These are phyloP conservation scores for Pseudopodoces humilis DNA, from an alignment of 2,113 vertebrate species.

Conservation along the genomic window DNA sequence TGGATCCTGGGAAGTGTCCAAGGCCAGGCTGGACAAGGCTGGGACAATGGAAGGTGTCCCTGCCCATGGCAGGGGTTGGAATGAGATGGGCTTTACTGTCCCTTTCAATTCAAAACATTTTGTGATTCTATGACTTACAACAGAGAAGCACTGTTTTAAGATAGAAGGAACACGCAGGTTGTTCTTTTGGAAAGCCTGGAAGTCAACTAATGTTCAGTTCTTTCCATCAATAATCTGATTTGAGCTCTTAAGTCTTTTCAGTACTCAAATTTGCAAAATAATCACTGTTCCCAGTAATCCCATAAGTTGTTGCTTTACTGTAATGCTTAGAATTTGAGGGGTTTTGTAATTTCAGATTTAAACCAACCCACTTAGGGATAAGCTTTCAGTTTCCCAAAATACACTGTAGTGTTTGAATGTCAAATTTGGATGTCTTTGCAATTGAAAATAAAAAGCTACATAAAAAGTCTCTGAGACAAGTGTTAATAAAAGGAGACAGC, in stretches of 20 bases:
- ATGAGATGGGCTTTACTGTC: rapidly evolving
- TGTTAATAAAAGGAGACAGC: background rate
- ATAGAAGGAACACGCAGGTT: background rate
- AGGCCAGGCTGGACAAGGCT: background rate
- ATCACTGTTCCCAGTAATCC: background rate
- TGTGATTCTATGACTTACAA: background rate
- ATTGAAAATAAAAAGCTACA: background rate
- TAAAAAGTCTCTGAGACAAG: background rate
- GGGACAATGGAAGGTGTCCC: background rate
- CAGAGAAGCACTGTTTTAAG: background rate
- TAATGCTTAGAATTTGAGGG: background rate
- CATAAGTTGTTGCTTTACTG: background rate
- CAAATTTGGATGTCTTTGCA: background rate
- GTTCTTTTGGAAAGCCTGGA: background rate
- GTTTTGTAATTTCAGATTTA: background rate
- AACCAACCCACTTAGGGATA: background rate
- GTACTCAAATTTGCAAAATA: background rate
- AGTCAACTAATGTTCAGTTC: background rate
- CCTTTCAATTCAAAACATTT: background rate
- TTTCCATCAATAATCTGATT: background rate
- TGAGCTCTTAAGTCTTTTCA: background rate
- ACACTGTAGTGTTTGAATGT: background rate
- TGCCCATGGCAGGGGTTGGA: background rate
- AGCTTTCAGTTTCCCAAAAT: background rate
- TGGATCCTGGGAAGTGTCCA: background rate